A percentile compares a stretch with the other conserved stretches of the same genome.
Evolutionary conservation across 2,113 vertebrate genomes (phyloP).

Genomic region (Scatophagus argus): DNA sequence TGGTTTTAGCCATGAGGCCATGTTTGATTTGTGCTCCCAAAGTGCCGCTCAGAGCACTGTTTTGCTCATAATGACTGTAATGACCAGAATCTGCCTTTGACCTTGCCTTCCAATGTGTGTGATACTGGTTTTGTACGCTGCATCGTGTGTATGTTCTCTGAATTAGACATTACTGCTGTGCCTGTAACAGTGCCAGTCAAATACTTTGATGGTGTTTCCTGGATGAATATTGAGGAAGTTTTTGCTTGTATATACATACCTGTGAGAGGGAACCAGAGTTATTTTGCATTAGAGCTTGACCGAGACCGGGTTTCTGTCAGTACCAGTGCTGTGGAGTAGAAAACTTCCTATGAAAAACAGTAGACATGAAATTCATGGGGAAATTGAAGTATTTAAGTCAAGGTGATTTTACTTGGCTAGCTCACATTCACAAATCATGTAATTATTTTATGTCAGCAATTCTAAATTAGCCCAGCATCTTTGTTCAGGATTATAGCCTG

Average conservation of each 20-base stretch:
- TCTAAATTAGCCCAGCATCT: no score
- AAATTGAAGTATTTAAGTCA: no score
- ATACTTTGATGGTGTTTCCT: not conserved
- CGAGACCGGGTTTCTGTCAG: no score
- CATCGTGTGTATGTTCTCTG: not conserved
- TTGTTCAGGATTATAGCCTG: no score
- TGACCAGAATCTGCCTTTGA: not conserved
- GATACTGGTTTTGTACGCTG: not conserved
- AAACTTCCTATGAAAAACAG: no score
- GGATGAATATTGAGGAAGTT: not conserved
- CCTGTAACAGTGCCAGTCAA: not conserved
- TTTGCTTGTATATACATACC: slow-evolving; percentile 9
- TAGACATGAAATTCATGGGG: no score
- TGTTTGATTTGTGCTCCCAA: not conserved
- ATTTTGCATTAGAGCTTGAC: no score
- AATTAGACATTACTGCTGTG: not conserved
- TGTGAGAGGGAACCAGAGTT: slow-evolving; percentile 19
- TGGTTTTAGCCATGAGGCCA: not conserved
- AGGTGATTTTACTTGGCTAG: no score
- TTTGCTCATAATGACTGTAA: not conserved
- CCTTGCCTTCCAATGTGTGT: slow-evolving; percentile 16
- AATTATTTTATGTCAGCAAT: no score
- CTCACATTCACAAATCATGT: no score
- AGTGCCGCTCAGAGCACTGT: not conserved
- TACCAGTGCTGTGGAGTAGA: no score